Base-by-base conservation (phyloP, 2,113 vertebrate species). In the Bolborhynchus lineola region DNA sequence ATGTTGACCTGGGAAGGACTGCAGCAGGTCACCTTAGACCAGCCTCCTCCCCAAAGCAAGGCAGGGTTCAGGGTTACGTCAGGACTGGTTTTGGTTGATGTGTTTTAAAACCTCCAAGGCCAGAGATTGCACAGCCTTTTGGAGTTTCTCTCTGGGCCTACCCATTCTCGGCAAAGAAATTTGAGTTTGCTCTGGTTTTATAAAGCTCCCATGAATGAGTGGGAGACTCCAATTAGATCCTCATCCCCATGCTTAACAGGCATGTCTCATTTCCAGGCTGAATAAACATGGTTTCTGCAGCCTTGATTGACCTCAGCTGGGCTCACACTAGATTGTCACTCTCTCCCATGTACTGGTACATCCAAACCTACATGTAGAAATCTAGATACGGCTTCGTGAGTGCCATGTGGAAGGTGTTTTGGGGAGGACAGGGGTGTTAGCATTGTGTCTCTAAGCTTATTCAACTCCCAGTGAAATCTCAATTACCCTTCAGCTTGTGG, bases 271-370 rank as follows among this genome's bases (percentile, higher is more conserved):
- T 60, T 57, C 28, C 39, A 69, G 9, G 44, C 42, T 81, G 50
- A 86, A 53, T 25, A 72, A 42, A 26, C 2, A 3, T 29, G 26
- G 33, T 53, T 91, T 33, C 64, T 70, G 24, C 10, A 65, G 21
- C 71, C 28, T 53, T 57, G 47, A 18, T 55, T 29, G 31, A 31
- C 25, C 19, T 31, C 0, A 0, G 26, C 33, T 79, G 41, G 13
- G 25, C 25, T 90, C 1, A 1, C 12, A 25, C 21, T 52, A n/a
- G 12, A 59, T 79, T 82, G 50, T 67, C 49, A 17, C 25, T 57
- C 55, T 31, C 7, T 53, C 11, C 10, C 3, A 0, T 28, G n/a
- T 82, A 21, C 2, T 60, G 31, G 17, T 89, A 74, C 41, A 35
- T 35, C 63, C 64, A 91, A 67, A 86, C 31, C 24, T 47, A n/a